phyloP scores from a whole-genome alignment of 1,140 invertebrate species.

The Bombus sibiricus region DNA sequence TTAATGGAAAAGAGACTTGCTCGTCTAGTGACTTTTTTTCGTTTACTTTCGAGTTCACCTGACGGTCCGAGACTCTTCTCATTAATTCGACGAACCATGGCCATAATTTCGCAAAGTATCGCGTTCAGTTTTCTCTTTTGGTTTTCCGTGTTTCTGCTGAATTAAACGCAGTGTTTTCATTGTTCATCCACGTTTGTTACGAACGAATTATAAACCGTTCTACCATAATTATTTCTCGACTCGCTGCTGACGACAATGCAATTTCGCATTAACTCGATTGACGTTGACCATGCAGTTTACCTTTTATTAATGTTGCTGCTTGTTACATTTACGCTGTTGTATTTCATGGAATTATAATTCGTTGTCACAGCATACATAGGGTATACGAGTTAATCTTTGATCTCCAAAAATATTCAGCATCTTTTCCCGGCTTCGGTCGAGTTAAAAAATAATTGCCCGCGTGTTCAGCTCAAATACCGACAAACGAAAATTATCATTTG shows the following conservation, averaged over 20 bases:
- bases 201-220: conserved; percentile 50
- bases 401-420: neutral
- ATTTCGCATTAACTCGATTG: conserved; percentile 58
- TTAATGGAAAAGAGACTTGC: conserved; percentile 12
- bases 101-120: neutral
- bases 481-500: too few species aligned
- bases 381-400: neutral
- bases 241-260: conserved; percentile 36
- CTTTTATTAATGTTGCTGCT: conserved; percentile 57
- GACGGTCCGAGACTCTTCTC: neutral
- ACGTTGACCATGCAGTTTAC: conserved; percentile 54
- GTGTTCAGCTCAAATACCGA: too few species aligned
- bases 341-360: conserved; percentile 18
- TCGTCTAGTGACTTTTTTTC: conserved; percentile 29
- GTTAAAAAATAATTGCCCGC: too few species aligned
- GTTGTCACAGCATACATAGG: neutral
- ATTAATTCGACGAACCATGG: conserved; percentile 3
- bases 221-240: conserved; percentile 46
- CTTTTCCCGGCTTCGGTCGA: neutral
- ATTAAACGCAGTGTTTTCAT: conserved; percentile 19
- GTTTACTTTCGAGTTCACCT: conserved; percentile 30
- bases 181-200: conserved; percentile 8
- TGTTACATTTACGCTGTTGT: conserved; percentile 52
- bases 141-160: neutral
- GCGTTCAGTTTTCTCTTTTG: neutral